Conservation (phyloP, 2,797 vertebrate species). For the Peromyscus attwateri region DNA sequence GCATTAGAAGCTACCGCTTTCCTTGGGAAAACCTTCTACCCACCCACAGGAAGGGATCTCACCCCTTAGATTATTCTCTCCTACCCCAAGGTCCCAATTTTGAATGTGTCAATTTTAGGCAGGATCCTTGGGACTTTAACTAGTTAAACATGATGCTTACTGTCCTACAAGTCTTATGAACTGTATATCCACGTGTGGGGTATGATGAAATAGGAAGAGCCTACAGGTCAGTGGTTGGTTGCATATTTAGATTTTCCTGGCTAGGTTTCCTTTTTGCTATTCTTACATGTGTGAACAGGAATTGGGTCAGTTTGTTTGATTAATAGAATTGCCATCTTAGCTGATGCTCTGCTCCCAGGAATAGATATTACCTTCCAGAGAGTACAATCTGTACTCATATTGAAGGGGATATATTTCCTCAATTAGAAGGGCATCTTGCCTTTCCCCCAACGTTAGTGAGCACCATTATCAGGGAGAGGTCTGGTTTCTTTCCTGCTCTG, state of each 20-base stretch:
- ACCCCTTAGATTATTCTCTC: neutral
- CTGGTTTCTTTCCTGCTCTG: slow-evolving; percentile 82
- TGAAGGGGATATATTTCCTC: slow-evolving; percentile 80
- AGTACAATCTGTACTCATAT: slow-evolving; percentile 67
- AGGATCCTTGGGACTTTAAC: neutral
- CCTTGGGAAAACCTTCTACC: neutral
- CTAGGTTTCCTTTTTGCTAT: slow-evolving; percentile 54
- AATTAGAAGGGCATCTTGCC: slow-evolving; percentile 74
- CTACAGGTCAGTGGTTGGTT: neutral
- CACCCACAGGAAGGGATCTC: slow-evolving; percentile 17
- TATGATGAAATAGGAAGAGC: neutral
- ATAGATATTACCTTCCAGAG: slow-evolving; percentile 73
- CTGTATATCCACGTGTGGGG: neutral
- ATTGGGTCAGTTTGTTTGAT: slow-evolving; percentile 57
- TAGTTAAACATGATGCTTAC: neutral
- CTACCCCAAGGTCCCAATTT: neutral
- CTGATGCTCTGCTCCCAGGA: slow-evolving; percentile 46
- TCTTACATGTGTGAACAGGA: slow-evolving; percentile 59
- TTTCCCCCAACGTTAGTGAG: slow-evolving; percentile 61
- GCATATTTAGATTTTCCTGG: slow-evolving; percentile 45
- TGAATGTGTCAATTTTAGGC: slow-evolving; percentile 23
- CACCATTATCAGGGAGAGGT: slow-evolving; percentile 75
- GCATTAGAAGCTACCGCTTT: neutral
- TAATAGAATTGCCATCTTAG: slow-evolving; percentile 59
- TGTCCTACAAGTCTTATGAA: neutral